These are phyloP conservation scores for Rhodinocichla rosea DNA, from an alignment of 2,113 vertebrate genomes.

Conservation along the genomic window DNA sequence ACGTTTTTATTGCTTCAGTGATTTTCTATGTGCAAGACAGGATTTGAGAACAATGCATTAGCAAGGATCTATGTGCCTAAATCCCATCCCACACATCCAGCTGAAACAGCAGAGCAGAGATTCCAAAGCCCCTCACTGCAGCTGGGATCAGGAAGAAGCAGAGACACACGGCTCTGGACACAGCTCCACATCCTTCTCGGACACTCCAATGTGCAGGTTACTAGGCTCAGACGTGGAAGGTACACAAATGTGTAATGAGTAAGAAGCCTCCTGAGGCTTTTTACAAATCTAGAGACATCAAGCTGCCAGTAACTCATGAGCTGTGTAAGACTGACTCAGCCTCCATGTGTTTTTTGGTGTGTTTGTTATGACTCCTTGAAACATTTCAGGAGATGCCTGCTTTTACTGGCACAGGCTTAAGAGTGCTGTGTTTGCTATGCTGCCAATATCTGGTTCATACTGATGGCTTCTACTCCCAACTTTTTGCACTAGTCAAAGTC, in stretches of 20 bases:
- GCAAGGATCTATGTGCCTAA: neutral
- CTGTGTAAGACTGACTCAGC: conserved; percentile 42
- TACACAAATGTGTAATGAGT: conserved; percentile 32
- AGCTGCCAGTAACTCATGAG: conserved; percentile 34
- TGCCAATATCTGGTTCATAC: neutral
- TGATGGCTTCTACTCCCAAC: neutral
- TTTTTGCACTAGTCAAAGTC: neutral
- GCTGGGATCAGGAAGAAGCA: neutral
- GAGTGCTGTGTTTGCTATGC: neutral
- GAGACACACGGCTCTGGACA: neutral
- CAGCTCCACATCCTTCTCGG: neutral
- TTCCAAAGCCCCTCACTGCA: neutral
- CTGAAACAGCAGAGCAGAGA: neutral
- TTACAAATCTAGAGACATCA: conserved; percentile 19
- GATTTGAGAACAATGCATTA: conserved; percentile 36
- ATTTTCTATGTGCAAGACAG: conserved; percentile 35
- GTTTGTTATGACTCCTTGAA: neutral
- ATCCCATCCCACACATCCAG: neutral
- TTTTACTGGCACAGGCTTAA: neutral
- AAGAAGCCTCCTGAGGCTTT: conserved; percentile 27
- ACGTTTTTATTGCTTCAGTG: conserved; percentile 57
- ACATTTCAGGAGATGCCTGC: neutral
- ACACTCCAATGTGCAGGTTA: neutral
- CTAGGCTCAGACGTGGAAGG: neutral
- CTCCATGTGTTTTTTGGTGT: conserved; percentile 13